Evolutionary conservation across 2,888 invertebrate genomes (phyloP), one percentile per base, ranked within the genome.

Genomic region (Colostygia pectinataria): DNA sequence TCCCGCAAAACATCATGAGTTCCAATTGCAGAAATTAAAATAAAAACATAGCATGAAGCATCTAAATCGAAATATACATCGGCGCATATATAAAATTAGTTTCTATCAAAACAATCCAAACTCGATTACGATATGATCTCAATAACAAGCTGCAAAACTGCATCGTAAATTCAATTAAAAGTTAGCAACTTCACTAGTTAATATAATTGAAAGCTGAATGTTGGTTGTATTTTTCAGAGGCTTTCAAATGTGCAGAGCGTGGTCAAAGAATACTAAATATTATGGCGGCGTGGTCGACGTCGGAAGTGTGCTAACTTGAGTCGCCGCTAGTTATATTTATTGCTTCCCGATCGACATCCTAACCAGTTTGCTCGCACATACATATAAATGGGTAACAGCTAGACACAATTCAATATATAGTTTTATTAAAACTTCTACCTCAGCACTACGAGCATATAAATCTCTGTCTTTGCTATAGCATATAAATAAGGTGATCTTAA

Each of bases 131-230:
- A 34, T 53, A 52, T 51, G 50, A 50, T 42, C 39, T 53, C 53
- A 55, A 40, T 53, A 56, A 57, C 53, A 38, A 52, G 42, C 41
- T 47, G 50, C 54, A 50, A 52, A 61, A 60, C 61, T 60, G 50
- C 57, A 59, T 51, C 56, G 43, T 43, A 44, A 42, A 53, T 64
- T 65, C 59, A 65, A 66, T 64, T 71, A 61, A 63, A 63, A 68
- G 53, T 67, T 70, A 47, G 36, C 24, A 55, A 63, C 52, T 66
- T 56, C 25, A 39, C 46, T 29, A 39, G 45, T 38, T 33, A 37
- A 45, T 53, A 52, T 54, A 38, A 56, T 57, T 49, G 57, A 56
- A 46, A 53, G 39, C 24, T 55, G 49, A 37, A 57, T 54, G 51
- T 43, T 54, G 45, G 39, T 44, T 15, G 29, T 40, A 36, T 47